These are phyloP conservation scores for Vulpes lagopus DNA, from an alignment of 2,113 vertebrate genomes.

Conservation along the genomic window DNA sequence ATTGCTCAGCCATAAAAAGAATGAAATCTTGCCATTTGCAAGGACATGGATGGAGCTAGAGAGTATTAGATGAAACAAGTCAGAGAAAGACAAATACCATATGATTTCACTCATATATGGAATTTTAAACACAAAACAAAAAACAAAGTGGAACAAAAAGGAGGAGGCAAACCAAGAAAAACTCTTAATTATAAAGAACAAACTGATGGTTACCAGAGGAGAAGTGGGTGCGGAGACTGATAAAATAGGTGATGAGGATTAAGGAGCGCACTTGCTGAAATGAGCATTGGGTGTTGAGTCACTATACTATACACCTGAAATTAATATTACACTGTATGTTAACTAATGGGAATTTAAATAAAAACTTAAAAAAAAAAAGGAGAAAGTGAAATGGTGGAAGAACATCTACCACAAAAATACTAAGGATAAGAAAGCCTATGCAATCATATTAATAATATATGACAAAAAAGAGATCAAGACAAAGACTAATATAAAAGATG, in stretches of 20 bases:
- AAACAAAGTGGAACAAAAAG: background rate
- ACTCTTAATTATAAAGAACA: background rate
- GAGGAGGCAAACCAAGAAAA: background rate
- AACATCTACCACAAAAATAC: background rate
- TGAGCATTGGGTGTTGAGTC: background rate
- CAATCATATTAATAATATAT: conserved; percentile 23
- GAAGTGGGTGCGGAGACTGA: background rate
- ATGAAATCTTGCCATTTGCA: background rate
- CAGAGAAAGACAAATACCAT: background rate
- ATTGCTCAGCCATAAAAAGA: background rate
- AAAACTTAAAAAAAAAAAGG: background rate
- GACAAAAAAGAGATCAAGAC: conserved; percentile 8
- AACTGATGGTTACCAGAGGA: background rate
- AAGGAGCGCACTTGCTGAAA: background rate
- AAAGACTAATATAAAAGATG: conserved; percentile 3
- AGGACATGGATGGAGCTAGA: background rate
- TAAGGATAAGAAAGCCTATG: conserved; percentile 15
- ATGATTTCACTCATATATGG: background rate
- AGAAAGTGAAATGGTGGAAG: conserved; percentile 10
- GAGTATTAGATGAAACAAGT: background rate
- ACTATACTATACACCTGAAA: background rate
- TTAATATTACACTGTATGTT: background rate
- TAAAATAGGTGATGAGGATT: background rate
- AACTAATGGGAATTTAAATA: background rate
- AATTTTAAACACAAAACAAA: background rate